Percentiles rank a stretch among this genome's conserved stretches.
Conservation (phyloP, 2,888 invertebrate genomes). For the Allolobophora icterica region DNA sequence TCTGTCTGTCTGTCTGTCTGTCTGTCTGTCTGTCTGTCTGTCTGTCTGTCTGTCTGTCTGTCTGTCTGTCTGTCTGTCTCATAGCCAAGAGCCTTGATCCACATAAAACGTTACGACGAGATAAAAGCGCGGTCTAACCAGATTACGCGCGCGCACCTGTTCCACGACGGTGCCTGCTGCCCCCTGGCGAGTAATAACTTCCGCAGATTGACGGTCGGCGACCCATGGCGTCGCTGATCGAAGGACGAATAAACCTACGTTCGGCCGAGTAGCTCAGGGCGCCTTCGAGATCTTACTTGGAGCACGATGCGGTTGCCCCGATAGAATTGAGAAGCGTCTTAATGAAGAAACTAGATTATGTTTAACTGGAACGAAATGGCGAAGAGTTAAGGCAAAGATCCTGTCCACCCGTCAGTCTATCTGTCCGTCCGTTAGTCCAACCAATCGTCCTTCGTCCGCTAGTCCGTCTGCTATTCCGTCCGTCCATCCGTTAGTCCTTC, state of each 20-base stretch:
- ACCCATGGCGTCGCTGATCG: background rate
- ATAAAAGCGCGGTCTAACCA: background rate
- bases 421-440: no score
- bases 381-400: no score
- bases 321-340: background rate
- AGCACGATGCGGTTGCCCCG: background rate
- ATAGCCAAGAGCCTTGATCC: background rate
- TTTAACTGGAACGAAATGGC: no score
- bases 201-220: background rate
- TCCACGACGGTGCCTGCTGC: background rate
- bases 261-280: background rate
- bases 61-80: background rate
- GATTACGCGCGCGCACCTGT: background rate
- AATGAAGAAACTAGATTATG: no score
- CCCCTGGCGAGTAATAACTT: slow-evolving; percentile 5
- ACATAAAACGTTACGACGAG: background rate
- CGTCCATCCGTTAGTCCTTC: no score
- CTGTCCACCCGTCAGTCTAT: no score
- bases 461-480: no score
- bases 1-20: no score
- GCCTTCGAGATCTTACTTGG: no score
- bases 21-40: no score
- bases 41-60: no score
- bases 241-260: background rate
- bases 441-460: no score